Base-by-base conservation (phyloP, 2,797 vertebrate species). In the Crenuchus spilurus region DNA sequence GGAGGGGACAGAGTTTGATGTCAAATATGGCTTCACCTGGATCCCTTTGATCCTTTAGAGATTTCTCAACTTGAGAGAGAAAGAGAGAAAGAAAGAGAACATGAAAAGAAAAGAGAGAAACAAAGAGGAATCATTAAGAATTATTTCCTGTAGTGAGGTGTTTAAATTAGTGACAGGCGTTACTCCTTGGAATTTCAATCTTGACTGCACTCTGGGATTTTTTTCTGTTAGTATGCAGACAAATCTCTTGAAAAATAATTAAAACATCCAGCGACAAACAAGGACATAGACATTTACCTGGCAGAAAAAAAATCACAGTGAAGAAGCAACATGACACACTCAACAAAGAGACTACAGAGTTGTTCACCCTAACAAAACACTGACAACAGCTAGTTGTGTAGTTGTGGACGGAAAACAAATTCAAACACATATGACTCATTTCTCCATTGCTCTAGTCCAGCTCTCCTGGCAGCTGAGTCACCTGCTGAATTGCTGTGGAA, bases 11-110 rank as follows among this genome's bases (percentile, higher is more conserved):
- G 41, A 65, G 70, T 90, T 91, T 95, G 92, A 94, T 96, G 85
- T 91, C 89, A 90, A 96, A 97, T 94, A 95, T 92, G 92, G 91
- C 92, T 98, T 99, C 98, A 99, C 98, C 98, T 99, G 98, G 95
- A 64, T 99, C 98, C 96, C 98, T 98, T 95, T 93, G 92, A 89
- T 92, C 91, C 80, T 84, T 84, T 76, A 80, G 70, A 76, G 80
- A 71, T 93, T 94, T 94, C 90, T 94, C 93, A 92, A 92, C 93
- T 94, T 93, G 87, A 86, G 88, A 91, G 75, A 90, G 84, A 90
- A 79, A 89, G 84, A 82, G 76, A 78, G 95, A 95, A 95, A 92
- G 95, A 96, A 91, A 75, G 22, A 65, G 81, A 88, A 88, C 89
- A 92, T 92, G 90, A 93, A 89, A 94, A 90, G 86, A 91, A 90